These are phyloP conservation scores for Argyresthia goedartella DNA, from an alignment of 2,888 invertebrate genomes.

Conservation along the genomic window DNA sequence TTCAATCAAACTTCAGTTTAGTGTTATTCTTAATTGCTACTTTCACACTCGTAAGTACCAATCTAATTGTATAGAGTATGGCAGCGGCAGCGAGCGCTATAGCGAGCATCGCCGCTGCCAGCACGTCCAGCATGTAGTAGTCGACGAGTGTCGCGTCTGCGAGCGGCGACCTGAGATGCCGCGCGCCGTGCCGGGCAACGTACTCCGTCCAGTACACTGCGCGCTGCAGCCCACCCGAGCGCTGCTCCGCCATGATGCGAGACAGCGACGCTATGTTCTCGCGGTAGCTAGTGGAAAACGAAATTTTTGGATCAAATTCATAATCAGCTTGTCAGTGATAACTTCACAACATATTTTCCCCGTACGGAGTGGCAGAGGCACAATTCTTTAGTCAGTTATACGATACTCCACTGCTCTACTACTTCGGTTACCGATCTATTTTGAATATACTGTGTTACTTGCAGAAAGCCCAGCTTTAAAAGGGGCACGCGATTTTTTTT, in stretches of 20 bases:
- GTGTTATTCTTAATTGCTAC: background rate
- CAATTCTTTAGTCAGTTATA: too few relatives aligned
- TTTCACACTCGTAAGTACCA: background rate
- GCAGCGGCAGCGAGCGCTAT: background rate
- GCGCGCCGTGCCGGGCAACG: conserved; percentile 2
- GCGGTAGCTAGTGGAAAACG: conserved; percentile 4
- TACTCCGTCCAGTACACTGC: conserved; percentile 4
- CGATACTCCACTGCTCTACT: background rate
- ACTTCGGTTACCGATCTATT: background rate
- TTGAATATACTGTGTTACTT: background rate
- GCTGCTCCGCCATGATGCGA: conserved; percentile 2
- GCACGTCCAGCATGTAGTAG: conserved; percentile 1
- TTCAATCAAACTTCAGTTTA: background rate
- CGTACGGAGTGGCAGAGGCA: too few relatives aligned
- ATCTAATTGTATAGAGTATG: background rate
- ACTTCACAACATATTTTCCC: too few relatives aligned
- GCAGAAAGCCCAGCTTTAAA: background rate
- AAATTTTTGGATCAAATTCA: background rate
- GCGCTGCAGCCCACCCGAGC: conserved; percentile 1
- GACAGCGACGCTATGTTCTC: background rate
- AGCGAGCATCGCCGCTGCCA: background rate
- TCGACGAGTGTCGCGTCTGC: background rate
- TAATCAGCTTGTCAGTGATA: background rate
- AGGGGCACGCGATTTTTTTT: too few relatives aligned
- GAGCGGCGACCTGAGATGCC: conserved; percentile 3